These are phyloP conservation scores for Melanotaenia duboulayi DNA, from an alignment of 2,113 vertebrate species.

Conservation along the genomic window DNA sequence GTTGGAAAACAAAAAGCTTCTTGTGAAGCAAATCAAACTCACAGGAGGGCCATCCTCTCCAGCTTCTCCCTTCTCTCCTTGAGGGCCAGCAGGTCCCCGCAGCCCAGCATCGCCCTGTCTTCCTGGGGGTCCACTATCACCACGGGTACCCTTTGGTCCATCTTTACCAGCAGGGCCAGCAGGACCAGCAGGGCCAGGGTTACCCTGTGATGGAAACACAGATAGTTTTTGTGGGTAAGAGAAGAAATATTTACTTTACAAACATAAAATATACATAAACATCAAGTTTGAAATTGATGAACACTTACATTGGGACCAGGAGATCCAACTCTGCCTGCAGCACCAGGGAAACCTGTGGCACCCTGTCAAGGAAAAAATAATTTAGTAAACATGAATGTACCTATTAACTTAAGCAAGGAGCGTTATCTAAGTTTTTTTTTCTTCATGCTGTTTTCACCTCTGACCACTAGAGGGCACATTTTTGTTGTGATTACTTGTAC, in stretches of 20 bases:
- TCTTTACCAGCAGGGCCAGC: conserved; percentile 92
- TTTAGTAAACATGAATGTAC: conserved; percentile 9
- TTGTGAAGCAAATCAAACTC: conserved; percentile 47
- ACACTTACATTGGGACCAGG: conserved; percentile 92
- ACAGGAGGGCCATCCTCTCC: conserved; percentile 89
- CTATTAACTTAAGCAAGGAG: neutral
- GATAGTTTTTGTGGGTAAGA: conserved; percentile 4
- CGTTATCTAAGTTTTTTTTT: no score
- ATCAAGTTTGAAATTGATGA: neutral
- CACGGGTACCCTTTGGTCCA: conserved; percentile 93
- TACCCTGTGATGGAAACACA: conserved; percentile 84
- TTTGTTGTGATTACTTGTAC: neutral
- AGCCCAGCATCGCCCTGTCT: conserved; percentile 91
- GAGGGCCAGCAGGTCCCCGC: conserved; percentile 87
- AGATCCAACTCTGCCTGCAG: conserved; percentile 94
- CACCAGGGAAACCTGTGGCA: conserved; percentile 95
- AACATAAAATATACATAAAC: neutral
- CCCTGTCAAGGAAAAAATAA: conserved; percentile 80
- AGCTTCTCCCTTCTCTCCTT: conserved; percentile 93
- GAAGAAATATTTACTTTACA: neutral
- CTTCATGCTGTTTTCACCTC: neutral
- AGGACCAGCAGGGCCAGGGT: conserved; percentile 90
- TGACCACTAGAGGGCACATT: neutral
- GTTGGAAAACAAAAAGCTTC: neutral
- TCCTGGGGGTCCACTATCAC: conserved; percentile 87